Percentiles rank a stretch among this genome's conserved stretches.
These are phyloP conservation scores for Champsocephalus esox DNA, from an alignment of 2,797 vertebrate species.

Conservation along the genomic window DNA sequence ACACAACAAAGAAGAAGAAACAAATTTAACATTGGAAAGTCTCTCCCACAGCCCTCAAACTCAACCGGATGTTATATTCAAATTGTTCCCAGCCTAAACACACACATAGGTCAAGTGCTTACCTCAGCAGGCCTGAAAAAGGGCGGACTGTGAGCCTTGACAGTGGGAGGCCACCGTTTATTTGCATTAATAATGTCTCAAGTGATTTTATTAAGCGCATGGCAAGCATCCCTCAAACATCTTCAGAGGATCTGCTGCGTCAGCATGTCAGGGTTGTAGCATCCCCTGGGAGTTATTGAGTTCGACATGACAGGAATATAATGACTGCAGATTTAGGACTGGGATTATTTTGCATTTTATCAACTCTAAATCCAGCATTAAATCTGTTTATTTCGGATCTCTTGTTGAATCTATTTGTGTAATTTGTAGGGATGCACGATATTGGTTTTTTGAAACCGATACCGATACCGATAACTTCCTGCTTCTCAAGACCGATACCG, in stretches of 20 bases:
- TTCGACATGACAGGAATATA: slow-evolving; percentile 2
- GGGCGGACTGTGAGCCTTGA: neutral
- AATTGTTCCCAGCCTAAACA: slow-evolving; percentile 17
- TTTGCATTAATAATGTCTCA: slow-evolving; percentile 58
- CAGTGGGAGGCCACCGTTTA: slow-evolving; percentile 8
- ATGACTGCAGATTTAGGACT: slow-evolving; percentile 3
- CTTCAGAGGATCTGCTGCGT: slow-evolving; percentile 17
- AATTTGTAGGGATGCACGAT: too few relatives aligned
- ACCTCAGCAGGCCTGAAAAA: slow-evolving; percentile 25
- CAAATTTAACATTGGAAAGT: neutral
- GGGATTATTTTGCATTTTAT: neutral
- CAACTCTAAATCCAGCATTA: neutral
- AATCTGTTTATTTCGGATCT: too few relatives aligned
- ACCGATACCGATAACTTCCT: too few relatives aligned
- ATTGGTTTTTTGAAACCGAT: too few relatives aligned
- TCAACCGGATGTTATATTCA: slow-evolving; percentile 24
- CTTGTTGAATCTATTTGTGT: neutral
- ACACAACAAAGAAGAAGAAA: slow-evolving; percentile 38
- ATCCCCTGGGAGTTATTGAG: neutral
- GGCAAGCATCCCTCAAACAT: slow-evolving; percentile 1
- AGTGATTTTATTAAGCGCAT: slow-evolving; percentile 19
- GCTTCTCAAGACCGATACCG: too few relatives aligned
- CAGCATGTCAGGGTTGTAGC: slow-evolving; percentile 20
- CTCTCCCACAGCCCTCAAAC: neutral
- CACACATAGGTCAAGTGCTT: slow-evolving; percentile 24